Base-by-base conservation (phyloP, 1,140 invertebrate genomes). In the Lasaia peninsularis region DNA sequence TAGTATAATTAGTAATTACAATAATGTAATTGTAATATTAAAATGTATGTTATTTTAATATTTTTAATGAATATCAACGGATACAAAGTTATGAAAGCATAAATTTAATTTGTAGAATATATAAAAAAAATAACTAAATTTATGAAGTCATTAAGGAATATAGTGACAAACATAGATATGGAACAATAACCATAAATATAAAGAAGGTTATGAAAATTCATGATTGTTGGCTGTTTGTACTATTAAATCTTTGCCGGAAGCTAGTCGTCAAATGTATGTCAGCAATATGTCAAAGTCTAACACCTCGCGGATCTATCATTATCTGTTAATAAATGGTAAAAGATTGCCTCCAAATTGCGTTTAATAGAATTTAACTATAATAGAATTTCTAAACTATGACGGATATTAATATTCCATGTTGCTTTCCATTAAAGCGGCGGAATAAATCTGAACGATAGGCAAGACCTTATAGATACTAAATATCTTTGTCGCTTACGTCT, bases 401-500 rank as follows among this genome's bases (percentile, higher is more conserved):
- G n/a, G n/a, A 40, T 40, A 40, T 40, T 40, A 40, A 40, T 40
- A 40, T 40, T 40, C 24, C 37, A 18, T 10, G 14, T 16, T 40
- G 37, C 37, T 40, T 40, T 40, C 37, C 16, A 40, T 40, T 16
- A 40, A 40, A 40, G 37, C 37, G 37, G 16, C 16, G 37, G 37
- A 8, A 40, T 40, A 40, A 40, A 40, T 40, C 12, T 40, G 14
- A 18, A 10, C 37, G 37, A 40, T 40, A 40, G 37, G 14, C 8
- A 40, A 40, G 14, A 16, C 37, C 37, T 16, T 44, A 44, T 44
- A 44, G 37, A 44, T 44, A 18, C 10, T 44, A 44, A 44, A 44
- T 44, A 44, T 44, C 37, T 44, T 9, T 44, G 37, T 44, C 37
- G 14, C 14, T 44, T 44, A 44, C 37, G 37, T 14, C 37, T 44